Percentiles rank a stretch among this genome's conserved stretches.
phyloP scores from a whole-genome alignment of 1,140 invertebrate species.

The Apocrypta bakeri region DNA sequence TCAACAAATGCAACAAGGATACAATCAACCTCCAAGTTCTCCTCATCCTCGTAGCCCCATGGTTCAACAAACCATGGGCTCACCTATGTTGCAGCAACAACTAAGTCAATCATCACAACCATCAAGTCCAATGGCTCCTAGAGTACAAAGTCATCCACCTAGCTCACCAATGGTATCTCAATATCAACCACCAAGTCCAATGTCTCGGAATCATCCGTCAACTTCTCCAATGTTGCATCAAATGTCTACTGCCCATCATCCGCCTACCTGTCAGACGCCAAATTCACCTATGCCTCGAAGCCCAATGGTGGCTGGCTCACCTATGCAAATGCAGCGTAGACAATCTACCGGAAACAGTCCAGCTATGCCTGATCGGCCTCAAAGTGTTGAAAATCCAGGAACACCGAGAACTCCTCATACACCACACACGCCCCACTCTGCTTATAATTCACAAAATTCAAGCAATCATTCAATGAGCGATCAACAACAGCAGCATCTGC shows the following conservation, averaged over 20 bases:
- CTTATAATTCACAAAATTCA: constrained; percentile 62
- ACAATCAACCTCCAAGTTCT: constrained; percentile 78
- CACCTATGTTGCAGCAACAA: constrained; percentile 75
- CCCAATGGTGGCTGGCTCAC: constrained; percentile 75
- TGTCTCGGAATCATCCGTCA: constrained; percentile 68
- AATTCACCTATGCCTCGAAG: constrained; percentile 76
- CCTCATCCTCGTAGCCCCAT: constrained; percentile 80
- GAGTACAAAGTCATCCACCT: constrained; percentile 66
- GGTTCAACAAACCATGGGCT: constrained; percentile 75
- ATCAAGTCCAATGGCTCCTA: constrained; percentile 70
- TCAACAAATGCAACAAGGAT: constrained; percentile 74
- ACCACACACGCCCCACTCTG: constrained; percentile 60
- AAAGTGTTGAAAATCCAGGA: constrained; percentile 77
- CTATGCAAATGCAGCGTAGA: constrained; percentile 75
- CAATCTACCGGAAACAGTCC: constrained; percentile 77
- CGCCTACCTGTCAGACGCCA: constrained; percentile 67
- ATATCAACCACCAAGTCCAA: constrained; percentile 74
- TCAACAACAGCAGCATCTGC: constrained; percentile 64
- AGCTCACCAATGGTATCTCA: constrained; percentile 69
- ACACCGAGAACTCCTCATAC: constrained; percentile 74
- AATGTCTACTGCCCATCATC: constrained; percentile 68
- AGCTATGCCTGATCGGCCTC: constrained; percentile 75
- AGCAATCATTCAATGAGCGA: constrained; percentile 63
- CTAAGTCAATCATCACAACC: constrained; percentile 71
- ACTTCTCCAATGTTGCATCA: constrained; percentile 73